These are phyloP conservation scores for Pteronotus mesoamericanus DNA, from an alignment of 2,797 vertebrate genomes.

Conservation along the genomic window DNA sequence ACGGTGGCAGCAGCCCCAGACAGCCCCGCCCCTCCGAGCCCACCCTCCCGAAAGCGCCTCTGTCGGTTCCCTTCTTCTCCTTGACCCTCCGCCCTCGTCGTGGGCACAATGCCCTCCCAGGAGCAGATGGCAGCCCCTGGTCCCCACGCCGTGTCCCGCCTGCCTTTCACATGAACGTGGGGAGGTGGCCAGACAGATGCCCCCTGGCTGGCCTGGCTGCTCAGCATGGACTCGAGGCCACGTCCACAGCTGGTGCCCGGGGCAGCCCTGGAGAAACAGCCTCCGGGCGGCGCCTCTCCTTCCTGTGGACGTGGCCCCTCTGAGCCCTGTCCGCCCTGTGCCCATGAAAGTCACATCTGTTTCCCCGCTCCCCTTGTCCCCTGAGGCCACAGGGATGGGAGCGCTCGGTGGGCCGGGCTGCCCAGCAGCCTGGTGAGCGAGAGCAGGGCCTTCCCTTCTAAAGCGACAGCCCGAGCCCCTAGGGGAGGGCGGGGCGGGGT, in stretches of 20 bases:
- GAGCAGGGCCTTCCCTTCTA: accelerated
- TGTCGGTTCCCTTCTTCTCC: constrained; percentile 45
- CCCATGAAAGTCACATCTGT: neutral
- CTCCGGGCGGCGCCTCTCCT: neutral
- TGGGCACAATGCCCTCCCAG: constrained; percentile 34
- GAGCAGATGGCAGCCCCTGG: constrained; percentile 76
- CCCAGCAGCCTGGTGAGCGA: neutral
- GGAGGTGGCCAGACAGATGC: constrained; percentile 61
- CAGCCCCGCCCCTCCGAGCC: neutral
- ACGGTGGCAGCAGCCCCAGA: neutral
- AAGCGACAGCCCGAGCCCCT: neutral
- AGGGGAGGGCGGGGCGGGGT: neutral
- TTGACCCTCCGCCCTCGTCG: neutral
- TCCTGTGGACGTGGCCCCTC: neutral
- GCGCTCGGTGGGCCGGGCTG: accelerated
- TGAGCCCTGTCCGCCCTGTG: neutral
- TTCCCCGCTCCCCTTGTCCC: neutral
- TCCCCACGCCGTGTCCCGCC: neutral
- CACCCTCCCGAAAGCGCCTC: constrained; percentile 28
- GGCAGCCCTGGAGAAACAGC: constrained; percentile 23
- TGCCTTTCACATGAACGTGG: constrained; percentile 72
- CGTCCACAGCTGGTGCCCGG: neutral
- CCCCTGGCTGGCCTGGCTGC: constrained; percentile 15
- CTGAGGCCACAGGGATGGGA: neutral
- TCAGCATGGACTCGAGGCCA: constrained; percentile 39